These are phyloP conservation scores for Aphelinus atriplicis DNA, from an alignment of 1,140 invertebrate species.

Conservation along the genomic window DNA sequence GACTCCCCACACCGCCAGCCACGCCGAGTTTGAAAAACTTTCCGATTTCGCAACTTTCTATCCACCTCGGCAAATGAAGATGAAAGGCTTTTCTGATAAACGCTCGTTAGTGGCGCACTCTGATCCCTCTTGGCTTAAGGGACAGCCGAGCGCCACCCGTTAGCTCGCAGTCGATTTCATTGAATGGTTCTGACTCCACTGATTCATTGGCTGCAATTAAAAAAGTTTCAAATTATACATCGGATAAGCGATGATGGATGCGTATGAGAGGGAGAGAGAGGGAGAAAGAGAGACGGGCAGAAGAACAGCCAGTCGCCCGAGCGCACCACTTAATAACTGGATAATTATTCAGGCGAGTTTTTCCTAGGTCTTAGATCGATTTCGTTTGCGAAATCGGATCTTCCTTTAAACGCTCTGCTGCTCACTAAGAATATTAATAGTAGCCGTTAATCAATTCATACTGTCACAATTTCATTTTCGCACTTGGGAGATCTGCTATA, in stretches of 20 bases:
- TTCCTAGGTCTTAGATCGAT: too few species aligned
- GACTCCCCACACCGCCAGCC: too few species aligned
- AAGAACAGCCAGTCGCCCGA: too few species aligned
- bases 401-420: too few species aligned
- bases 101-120: constrained; percentile 40
- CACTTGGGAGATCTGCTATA: too few species aligned
- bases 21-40: constrained; percentile 22
- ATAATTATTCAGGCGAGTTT: constrained; percentile 11
- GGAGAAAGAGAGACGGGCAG: too few species aligned
- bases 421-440: too few species aligned
- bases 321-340: constrained; percentile 1
- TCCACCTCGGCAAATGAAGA: constrained; percentile 44
- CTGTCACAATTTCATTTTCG: too few species aligned
- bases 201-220: constrained; percentile 31
- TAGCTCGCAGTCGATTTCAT: constrained; percentile 34
- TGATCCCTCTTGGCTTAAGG: neutral
- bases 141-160: constrained; percentile 11
- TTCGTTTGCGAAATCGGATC: too few species aligned
- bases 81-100: constrained; percentile 46
- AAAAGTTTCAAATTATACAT: constrained; percentile 38
- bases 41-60: constrained; percentile 22
- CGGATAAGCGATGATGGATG: constrained; percentile 29
- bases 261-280: neutral
- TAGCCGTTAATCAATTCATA: too few species aligned
- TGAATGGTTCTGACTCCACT: neutral